These are phyloP conservation scores for Trinectes maculatus DNA, from an alignment of 2,113 vertebrate genomes.

Conservation along the genomic window DNA sequence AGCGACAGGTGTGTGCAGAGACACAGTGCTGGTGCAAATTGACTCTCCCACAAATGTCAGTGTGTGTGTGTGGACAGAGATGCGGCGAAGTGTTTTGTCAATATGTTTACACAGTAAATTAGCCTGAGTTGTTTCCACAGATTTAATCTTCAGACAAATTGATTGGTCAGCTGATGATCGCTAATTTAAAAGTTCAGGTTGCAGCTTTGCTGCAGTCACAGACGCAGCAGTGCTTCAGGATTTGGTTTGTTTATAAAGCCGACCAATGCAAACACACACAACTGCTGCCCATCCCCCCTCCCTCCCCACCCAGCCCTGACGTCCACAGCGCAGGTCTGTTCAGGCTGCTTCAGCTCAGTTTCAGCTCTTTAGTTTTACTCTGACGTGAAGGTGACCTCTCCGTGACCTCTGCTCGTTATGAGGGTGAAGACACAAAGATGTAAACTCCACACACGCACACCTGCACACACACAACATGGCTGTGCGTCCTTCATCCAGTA, in stretches of 20 bases:
- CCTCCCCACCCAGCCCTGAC: not conserved
- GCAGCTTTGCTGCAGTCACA: not conserved
- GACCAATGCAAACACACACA: slow-evolving; percentile 48
- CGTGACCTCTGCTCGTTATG: not conserved
- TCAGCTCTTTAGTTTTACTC: not conserved
- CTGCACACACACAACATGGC: slow-evolving; percentile 15
- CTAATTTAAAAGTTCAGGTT: not conserved
- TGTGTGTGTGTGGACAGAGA: not conserved
- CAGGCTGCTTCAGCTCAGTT: slow-evolving; percentile 1
- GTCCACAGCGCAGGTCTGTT: not conserved
- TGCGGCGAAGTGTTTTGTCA: no score
- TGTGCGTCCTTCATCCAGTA: not conserved
- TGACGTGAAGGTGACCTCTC: not conserved
- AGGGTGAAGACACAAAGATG: not conserved
- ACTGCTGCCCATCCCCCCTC: slow-evolving; percentile 15
- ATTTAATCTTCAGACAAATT: not conserved
- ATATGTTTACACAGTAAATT: no score
- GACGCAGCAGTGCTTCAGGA: not conserved
- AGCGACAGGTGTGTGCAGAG: not conserved
- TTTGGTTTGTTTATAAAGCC: slow-evolving; percentile 19
- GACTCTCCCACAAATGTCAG: not conserved
- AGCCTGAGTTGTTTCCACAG: no score
- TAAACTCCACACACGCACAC: not conserved
- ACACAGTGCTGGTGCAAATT: not conserved
- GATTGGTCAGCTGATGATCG: not conserved